phyloP scores from a whole-genome alignment of 2,113 vertebrate species.

The Crypturellus undulatus region DNA sequence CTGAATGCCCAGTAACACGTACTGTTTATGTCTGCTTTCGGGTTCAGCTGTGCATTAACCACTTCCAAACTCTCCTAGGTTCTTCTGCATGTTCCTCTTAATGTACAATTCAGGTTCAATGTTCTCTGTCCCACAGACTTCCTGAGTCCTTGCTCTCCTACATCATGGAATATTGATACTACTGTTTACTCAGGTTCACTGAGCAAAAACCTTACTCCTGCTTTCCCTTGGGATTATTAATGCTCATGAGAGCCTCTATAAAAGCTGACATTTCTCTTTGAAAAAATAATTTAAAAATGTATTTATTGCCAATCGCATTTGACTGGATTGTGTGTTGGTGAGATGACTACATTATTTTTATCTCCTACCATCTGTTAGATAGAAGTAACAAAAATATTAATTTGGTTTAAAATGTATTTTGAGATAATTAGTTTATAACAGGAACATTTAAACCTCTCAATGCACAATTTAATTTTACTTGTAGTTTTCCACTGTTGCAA shows the following conservation, averaged over 20 bases:
- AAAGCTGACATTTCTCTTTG: not conserved
- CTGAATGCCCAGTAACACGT: not conserved
- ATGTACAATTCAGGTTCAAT: not conserved
- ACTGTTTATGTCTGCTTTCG: not conserved
- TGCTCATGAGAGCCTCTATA: not conserved
- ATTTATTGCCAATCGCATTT: not conserved
- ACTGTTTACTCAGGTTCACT: not conserved
- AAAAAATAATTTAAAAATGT: not conserved
- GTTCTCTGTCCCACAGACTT: not conserved
- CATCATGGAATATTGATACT: not conserved
- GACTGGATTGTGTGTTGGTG: not conserved
- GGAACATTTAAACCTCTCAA: not conserved
- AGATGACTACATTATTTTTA: conserved; percentile 51
- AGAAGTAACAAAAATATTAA: conserved; percentile 3
- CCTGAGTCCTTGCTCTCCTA: not conserved
- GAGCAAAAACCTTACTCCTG: not conserved
- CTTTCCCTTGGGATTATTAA: not conserved
- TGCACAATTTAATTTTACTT: not conserved
- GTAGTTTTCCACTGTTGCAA: not conserved
- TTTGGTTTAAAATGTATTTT: not conserved
- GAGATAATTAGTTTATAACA: not conserved
- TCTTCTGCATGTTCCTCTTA: not conserved
- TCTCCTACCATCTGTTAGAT: conserved; percentile 31
- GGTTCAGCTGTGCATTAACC: not conserved
- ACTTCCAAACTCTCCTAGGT: not conserved